Evolutionary conservation across 2,888 invertebrate genomes (phyloP).

Genomic region (Mesoligia furuncula): DNA sequence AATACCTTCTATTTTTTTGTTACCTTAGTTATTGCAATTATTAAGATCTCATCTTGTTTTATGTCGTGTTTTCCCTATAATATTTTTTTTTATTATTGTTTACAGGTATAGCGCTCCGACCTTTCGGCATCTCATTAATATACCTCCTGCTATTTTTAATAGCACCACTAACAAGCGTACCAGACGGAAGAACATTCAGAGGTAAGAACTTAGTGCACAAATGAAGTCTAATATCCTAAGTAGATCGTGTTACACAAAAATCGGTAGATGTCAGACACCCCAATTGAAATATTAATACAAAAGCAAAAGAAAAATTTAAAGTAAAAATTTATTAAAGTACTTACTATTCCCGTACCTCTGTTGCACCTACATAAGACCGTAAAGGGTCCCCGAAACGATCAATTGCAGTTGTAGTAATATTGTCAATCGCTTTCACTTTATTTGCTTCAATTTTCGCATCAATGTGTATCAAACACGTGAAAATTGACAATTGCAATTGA

Average conservation of each 20-base stretch:
- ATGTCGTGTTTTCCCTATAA: background rate
- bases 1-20: background rate
- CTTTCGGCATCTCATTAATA: slow-evolving; percentile 94
- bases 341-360: background rate
- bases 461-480: background rate
- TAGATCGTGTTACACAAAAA: background rate
- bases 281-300: background rate
- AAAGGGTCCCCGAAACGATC: background rate
- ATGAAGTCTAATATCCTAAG: background rate
- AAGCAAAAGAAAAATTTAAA: background rate
- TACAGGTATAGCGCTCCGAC: slow-evolving; percentile 95
- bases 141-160: slow-evolving; percentile 95
- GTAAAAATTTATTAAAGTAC: background rate
- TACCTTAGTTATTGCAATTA: background rate
- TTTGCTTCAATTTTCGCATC: background rate
- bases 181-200: slow-evolving; percentile 92
- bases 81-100: slow-evolving; percentile 72
- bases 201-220: slow-evolving; percentile 81
- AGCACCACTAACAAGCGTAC: slow-evolving; percentile 94
- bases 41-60: background rate
- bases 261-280: too few relatives aligned
- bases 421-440: background rate
- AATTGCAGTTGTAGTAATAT: background rate
- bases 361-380: background rate
- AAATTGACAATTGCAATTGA: background rate